Base-by-base conservation (phyloP, 2,797 vertebrate species). In the Sebastes matsubarae region DNA sequence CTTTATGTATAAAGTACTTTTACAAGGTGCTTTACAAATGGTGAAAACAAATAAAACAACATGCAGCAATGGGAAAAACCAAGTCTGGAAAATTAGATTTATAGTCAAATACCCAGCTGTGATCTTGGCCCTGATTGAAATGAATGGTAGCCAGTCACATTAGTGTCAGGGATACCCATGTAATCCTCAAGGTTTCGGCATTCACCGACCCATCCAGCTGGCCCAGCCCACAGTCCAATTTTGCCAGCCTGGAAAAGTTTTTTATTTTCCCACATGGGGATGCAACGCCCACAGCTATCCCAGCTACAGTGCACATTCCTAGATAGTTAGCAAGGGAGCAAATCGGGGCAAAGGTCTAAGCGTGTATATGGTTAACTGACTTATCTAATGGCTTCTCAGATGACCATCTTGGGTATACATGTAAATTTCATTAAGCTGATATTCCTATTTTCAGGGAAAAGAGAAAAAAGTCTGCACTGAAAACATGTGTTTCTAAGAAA, bases 261-360 rank as follows among this genome's bases (percentile, higher is more conserved):
- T 63, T 27, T 11, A 58, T 46, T 88, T 92, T 94, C 91, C 88
- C 94, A 95, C 81, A 77, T 32, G 42, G 13, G 69, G 77, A 85
- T 69, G 50, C 42, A 89, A 70, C 67, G 27, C 76, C 83, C 59
- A 71, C 77, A 77, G 68, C 50, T 46, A 80, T 75, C 71, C 84
- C 93, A 94, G 86, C 91, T 92, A 91, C 66, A 61, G 25, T 29
- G 27, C 59, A 83, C 81, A 88, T 88, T 88, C 81, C 81, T 80
- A 25, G 74, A 76, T 20, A 34, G 50, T 64, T 73, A 64, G 29
- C 67, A 77, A 59, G 11, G 12, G 67, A 72, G 66, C 58, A 74
- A 82, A 84, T 82, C 68, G 46, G 66, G 83, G 75, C 58, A 78
- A 60, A 76, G 58, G 32, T 77, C 77, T 38, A 80, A 50, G 87